Conservation (phyloP, 2,888 invertebrate genomes). For the Unio pictorum region DNA sequence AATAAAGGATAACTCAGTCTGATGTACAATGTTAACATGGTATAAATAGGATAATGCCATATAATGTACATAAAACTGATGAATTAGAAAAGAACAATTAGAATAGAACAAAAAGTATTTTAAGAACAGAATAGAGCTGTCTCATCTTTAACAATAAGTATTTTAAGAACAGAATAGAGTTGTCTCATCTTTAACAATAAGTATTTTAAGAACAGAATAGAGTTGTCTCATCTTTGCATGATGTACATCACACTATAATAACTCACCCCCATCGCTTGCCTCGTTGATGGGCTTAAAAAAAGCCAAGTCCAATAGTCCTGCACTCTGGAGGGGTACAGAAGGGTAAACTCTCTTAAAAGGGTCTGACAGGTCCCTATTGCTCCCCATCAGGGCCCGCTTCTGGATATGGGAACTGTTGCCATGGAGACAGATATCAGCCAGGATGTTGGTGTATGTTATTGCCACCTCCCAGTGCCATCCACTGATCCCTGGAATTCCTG, state of each 20-base stretch:
- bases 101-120: no score
- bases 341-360: constrained; percentile 42
- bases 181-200: background rate
- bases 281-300: constrained; percentile 59
- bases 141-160: background rate
- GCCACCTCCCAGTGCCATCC: constrained; percentile 71
- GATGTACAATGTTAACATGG: no score
- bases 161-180: no score
- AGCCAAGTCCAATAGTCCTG: constrained; percentile 65
- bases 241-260: background rate
- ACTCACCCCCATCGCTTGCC: constrained; percentile 57
- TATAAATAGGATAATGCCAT: no score
- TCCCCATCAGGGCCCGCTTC: constrained; percentile 66
- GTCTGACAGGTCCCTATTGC: constrained; percentile 46
- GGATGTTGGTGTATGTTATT: constrained; percentile 63
- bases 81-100: no score
- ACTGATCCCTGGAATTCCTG: constrained; percentile 59
- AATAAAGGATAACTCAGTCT: no score
- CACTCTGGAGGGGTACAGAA: constrained; percentile 56
- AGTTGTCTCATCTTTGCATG: background rate
- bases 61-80: no score
- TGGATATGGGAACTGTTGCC: constrained; percentile 63
- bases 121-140: no score
- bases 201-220: no score
- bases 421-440: constrained; percentile 65